Conservation (phyloP, 2,888 invertebrate genomes). For the Mystacides longicornis region DNA sequence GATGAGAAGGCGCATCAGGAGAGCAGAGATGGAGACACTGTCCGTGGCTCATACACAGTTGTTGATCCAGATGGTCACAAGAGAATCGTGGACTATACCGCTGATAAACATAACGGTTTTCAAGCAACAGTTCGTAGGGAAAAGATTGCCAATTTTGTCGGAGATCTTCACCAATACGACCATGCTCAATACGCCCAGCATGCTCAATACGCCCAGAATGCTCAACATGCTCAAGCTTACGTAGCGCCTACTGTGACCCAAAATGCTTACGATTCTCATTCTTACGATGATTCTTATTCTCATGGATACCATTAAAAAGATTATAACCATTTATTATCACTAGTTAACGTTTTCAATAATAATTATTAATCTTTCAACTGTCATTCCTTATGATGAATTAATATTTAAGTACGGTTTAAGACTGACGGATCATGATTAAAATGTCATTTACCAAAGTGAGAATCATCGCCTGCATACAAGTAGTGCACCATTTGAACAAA, state of each 20-base stretch:
- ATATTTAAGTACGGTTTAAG: no score
- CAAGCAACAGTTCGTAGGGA: constrained; percentile 23
- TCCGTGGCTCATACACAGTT: constrained; percentile 20
- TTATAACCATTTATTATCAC: neutral
- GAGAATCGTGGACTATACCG: constrained; percentile 24
- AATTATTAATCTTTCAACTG: neutral
- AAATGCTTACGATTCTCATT: neutral
- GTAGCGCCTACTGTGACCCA: neutral
- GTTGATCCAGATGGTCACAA: constrained; percentile 25
- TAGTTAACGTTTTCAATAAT: neutral
- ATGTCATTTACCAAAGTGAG: no score
- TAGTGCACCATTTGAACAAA: no score
- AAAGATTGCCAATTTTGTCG: constrained; percentile 16
- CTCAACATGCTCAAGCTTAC: neutral
- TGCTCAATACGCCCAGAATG: neutral
- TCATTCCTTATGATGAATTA: no score
- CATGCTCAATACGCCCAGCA: neutral
- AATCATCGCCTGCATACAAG: no score
- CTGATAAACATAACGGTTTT: constrained; percentile 23
- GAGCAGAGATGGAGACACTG: constrained; percentile 21
- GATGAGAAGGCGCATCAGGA: constrained; percentile 24
- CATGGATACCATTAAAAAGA: neutral
- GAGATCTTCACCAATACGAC: neutral
- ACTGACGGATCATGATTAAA: no score
- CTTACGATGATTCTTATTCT: neutral